A percentile compares a stretch with the other conserved stretches of the same genome.
Evolutionary conservation across 2,797 vertebrate genomes (phyloP).

Genomic region (Gambusia yucatana): DNA sequence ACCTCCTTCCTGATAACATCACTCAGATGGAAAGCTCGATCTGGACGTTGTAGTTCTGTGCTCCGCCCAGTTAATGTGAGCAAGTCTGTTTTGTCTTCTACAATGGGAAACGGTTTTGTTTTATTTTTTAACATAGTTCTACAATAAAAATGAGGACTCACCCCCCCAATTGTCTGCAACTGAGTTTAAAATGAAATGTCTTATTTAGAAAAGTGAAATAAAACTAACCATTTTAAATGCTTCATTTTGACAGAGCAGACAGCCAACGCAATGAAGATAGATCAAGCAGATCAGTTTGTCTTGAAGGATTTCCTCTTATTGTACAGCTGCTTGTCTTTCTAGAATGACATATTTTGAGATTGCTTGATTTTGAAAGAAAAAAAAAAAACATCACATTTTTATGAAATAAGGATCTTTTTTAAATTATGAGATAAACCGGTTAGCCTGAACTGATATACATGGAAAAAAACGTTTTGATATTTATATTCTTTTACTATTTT

Average conservation of each 20-base stretch:
- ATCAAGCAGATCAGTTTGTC: background rate
- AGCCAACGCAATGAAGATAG: background rate
- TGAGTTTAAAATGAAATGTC: background rate
- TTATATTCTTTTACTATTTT: background rate
- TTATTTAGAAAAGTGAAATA: background rate
- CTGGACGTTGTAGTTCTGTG: background rate
- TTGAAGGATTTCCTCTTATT: background rate
- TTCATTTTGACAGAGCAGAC: background rate
- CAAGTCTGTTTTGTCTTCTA: background rate
- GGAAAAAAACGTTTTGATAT: background rate
- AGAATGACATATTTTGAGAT: background rate
- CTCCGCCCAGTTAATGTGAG: background rate
- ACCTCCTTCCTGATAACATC: background rate
- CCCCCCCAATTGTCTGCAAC: background rate
- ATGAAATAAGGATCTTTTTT: background rate
- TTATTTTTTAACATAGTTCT: background rate
- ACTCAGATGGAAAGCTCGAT: background rate
- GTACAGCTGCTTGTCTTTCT: background rate
- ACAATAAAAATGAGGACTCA: background rate
- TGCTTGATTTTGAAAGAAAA: background rate
- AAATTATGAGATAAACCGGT: background rate
- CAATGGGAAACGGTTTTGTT: background rate
- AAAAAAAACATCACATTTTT: background rate
- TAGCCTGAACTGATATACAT: background rate
- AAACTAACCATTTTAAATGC: background rate